These are phyloP conservation scores for Polyboroides typus DNA, from an alignment of 2,797 vertebrate genomes.

Conservation along the genomic window DNA sequence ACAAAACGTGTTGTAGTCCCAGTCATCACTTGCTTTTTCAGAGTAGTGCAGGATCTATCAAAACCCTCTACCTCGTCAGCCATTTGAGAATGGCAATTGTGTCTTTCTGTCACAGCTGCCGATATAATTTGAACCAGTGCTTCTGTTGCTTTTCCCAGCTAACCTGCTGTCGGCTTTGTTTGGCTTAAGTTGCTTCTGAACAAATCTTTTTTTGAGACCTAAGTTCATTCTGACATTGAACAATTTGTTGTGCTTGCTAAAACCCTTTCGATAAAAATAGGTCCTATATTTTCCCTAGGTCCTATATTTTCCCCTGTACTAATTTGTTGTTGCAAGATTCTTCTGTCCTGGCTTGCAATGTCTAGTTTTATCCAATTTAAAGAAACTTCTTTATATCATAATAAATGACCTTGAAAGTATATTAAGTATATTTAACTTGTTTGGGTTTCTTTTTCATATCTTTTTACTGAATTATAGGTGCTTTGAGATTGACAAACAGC, in stretches of 20 bases:
- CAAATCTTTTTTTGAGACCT: neutral
- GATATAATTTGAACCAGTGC: neutral
- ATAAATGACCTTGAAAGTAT: neutral
- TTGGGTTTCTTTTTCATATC: neutral
- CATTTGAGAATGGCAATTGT: neutral
- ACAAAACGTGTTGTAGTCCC: neutral
- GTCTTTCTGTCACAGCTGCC: neutral
- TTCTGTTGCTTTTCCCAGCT: neutral
- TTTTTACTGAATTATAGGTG: neutral
- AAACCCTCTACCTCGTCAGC: neutral
- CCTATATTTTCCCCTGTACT: neutral
- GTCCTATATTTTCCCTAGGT: neutral
- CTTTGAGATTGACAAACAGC: neutral
- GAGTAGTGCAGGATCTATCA: neutral
- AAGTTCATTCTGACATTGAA: neutral
- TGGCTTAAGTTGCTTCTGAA: neutral
- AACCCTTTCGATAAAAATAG: neutral
- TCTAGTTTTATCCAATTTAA: neutral
- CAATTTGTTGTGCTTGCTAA: constrained; percentile 15
- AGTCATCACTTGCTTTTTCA: neutral
- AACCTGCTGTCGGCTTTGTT: neutral
- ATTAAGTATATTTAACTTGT: neutral
- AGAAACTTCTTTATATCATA: neutral
- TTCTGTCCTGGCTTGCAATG: neutral
- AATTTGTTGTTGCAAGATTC: neutral